Percentiles rank a stretch among this genome's conserved stretches.
Evolutionary conservation across 2,797 vertebrate genomes (phyloP).

Genomic region (Hippoglossus hippoglossus): DNA sequence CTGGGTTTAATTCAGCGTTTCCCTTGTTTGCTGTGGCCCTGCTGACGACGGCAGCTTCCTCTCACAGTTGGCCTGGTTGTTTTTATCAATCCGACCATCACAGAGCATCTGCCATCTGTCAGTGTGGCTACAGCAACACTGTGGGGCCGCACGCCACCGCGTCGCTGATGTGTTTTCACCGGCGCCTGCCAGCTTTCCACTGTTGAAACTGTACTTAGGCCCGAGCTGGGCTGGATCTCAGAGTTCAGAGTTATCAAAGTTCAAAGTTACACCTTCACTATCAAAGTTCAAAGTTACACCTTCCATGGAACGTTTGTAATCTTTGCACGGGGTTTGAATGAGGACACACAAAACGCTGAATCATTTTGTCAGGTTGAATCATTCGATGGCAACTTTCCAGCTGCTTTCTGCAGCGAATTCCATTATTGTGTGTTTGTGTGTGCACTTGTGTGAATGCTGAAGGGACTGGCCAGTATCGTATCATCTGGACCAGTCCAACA

Average conservation of each 20-base stretch:
- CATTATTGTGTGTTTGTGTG: slow-evolving; percentile 31
- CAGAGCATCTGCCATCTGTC: slow-evolving; percentile 69
- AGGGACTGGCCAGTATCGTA: slow-evolving; percentile 3
- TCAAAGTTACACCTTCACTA: slow-evolving; percentile 11
- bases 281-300: slow-evolving; percentile 27
- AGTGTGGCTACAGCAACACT: slow-evolving; percentile 53
- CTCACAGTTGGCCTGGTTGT: slow-evolving; percentile 51
- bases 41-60: slow-evolving; percentile 71
- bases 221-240: slow-evolving; percentile 2
- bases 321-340: slow-evolving; percentile 48
- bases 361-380: slow-evolving; percentile 73
- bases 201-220: slow-evolving; percentile 17
- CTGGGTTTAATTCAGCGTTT: slow-evolving; percentile 37
- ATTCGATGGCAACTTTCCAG: slow-evolving; percentile 73
- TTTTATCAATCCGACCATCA: slow-evolving; percentile 72
- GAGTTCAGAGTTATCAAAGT: slow-evolving; percentile 16
- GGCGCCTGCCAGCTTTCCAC: slow-evolving; percentile 68
- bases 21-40: slow-evolving; percentile 49
- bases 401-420: slow-evolving; percentile 42
- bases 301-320: slow-evolving; percentile 23
- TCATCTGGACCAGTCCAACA: neutral
- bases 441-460: slow-evolving; percentile 4
- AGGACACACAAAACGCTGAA: slow-evolving; percentile 74
- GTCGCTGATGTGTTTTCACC: slow-evolving; percentile 62
- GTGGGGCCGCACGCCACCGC: slow-evolving; percentile 49